Conservation (phyloP, 2,113 vertebrate genomes). For the Siniperca knerii region DNA sequence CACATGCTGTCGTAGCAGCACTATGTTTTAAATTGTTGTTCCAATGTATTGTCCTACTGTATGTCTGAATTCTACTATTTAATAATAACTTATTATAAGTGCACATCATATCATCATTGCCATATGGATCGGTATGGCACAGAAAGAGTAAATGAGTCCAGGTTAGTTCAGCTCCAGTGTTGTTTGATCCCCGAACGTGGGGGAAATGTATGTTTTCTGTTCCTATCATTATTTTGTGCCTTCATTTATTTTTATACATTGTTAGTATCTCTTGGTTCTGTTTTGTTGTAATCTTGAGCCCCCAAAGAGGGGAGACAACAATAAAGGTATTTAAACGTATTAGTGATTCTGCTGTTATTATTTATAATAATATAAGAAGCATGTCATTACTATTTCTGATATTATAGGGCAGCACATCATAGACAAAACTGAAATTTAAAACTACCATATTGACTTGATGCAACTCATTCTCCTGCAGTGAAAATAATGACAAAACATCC, state of each 20-base stretch:
- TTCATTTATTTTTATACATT: slow-evolving; percentile 83
- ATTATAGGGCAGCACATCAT: not conserved
- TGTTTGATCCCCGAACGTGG: not conserved
- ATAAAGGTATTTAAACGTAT: slow-evolving; percentile 65
- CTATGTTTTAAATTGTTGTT: not conserved
- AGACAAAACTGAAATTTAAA: not conserved
- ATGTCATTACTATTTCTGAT: not conserved
- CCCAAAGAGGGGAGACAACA: slow-evolving; percentile 15
- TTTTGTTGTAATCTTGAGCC: slow-evolving; percentile 49
- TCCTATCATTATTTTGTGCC: slow-evolving; percentile 38
- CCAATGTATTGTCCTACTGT: not conserved
- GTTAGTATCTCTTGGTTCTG: slow-evolving; percentile 27
- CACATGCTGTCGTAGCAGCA: not conserved
- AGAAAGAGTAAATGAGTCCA: not conserved
- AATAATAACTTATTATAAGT: slow-evolving; percentile 69
- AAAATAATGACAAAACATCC: not conserved
- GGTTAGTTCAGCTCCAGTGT: not conserved
- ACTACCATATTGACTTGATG: not conserved
- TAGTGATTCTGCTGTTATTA: not conserved
- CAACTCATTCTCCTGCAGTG: not conserved
- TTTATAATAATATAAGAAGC: not conserved
- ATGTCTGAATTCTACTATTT: slow-evolving; percentile 51
- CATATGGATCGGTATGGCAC: not conserved
- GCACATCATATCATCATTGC: not conserved
- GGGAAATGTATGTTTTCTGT: slow-evolving; percentile 37